Conservation (phyloP, 2,888 invertebrate species). For the Lottia gigantea region DNA sequence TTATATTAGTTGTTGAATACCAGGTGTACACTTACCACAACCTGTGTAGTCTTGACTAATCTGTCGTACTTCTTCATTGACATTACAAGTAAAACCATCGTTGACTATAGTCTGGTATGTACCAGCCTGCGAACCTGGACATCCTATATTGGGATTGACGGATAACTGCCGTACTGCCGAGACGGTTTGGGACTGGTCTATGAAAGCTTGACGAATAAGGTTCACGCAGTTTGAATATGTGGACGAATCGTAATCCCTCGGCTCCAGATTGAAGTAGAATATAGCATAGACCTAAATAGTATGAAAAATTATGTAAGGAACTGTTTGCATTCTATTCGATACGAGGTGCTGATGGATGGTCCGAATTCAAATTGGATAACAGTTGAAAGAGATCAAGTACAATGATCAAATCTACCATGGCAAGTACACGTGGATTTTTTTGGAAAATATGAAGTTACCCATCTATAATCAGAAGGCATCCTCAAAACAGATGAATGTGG, state of each 20-base stretch:
- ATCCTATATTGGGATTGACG: not conserved
- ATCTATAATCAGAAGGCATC: too few species aligned
- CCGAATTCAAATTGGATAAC: too few species aligned
- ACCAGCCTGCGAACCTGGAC: constrained; percentile 15
- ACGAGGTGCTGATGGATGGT: too few species aligned
- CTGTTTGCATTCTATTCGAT: too few species aligned
- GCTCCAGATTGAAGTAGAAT: constrained; percentile 25
- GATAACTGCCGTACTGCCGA: constrained; percentile 14
- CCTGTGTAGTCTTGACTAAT: constrained; percentile 10
- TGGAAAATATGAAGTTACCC: too few species aligned
- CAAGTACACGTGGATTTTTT: too few species aligned
- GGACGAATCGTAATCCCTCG: constrained; percentile 17
- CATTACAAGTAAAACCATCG: constrained; percentile 26
- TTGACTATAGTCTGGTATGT: constrained; percentile 3
- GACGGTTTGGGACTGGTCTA: constrained; percentile 4
- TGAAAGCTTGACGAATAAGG: constrained; percentile 22
- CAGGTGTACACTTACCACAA: constrained; percentile 27
- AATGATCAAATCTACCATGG: too few species aligned
- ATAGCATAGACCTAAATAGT: constrained; percentile 23
- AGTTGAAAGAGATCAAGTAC: too few species aligned
- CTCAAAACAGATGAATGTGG: too few species aligned
- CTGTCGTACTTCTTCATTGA: constrained; percentile 22
- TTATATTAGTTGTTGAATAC: too few species aligned
- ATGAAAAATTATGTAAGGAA: too few species aligned
- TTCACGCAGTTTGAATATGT: constrained; percentile 24